phyloP scores from a whole-genome alignment of 2,113 vertebrate genomes.

The Astatoreochromis straeleni region DNA sequence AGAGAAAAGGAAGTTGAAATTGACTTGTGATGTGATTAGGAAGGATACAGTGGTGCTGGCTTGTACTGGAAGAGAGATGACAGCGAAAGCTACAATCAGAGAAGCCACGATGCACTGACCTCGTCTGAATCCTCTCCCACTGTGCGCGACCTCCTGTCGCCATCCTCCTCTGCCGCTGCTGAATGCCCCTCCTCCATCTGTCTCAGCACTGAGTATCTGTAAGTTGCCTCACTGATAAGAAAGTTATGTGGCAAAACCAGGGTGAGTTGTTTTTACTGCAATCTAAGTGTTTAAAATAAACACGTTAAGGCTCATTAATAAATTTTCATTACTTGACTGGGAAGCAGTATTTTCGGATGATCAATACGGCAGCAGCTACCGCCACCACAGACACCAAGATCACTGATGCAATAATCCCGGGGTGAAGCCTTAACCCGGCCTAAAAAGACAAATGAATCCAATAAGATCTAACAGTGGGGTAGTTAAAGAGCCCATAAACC shows the following conservation, averaged over 20 bases:
- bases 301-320: conserved; percentile 2
- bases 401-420: conserved; percentile 64
- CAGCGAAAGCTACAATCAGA: conserved; percentile 11
- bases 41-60: conserved; percentile 18
- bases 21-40: conserved; percentile 17
- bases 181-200: conserved; percentile 54
- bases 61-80: not conserved
- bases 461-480: conserved; percentile 56
- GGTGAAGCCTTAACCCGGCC: conserved; percentile 59
- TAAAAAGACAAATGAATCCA: conserved; percentile 61
- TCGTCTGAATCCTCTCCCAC: conserved; percentile 68
- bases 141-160: conserved; percentile 4
- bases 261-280: not conserved
- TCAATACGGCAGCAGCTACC: conserved; percentile 53
- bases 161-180: conserved; percentile 21
- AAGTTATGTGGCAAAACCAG: not conserved
- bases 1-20: conserved; percentile 8
- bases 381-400: conserved; percentile 51
- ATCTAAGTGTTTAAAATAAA: conserved; percentile 10
- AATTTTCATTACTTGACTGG: conserved; percentile 59
- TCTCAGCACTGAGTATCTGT: conserved; percentile 66
- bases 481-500: conserved; percentile 60
- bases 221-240: conserved; percentile 58
- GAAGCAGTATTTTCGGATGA: conserved; percentile 71
- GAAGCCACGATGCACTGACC: conserved; percentile 38